These are phyloP conservation scores for Eupithecia subfuscata DNA, from an alignment of 2,888 invertebrate species.

Conservation along the genomic window DNA sequence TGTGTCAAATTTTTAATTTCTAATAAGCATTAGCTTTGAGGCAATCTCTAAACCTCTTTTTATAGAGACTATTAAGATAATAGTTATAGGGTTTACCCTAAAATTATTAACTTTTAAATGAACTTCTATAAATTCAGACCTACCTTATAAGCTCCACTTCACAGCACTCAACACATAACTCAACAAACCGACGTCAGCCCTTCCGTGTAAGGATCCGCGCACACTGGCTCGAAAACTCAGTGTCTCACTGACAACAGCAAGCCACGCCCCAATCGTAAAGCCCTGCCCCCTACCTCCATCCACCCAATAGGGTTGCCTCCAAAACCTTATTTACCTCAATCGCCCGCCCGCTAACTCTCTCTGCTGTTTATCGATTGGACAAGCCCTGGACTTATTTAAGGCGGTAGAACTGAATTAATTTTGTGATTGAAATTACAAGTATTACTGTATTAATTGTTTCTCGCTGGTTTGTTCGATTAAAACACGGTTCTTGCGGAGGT, in stretches of 20 bases:
- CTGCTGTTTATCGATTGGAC: slow-evolving; percentile 79
- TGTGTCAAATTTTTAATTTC: no score
- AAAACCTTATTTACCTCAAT: slow-evolving; percentile 78
- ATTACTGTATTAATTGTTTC: slow-evolving; percentile 70
- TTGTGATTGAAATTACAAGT: slow-evolving; percentile 81
- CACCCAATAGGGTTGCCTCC: slow-evolving; percentile 58
- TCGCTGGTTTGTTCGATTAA: slow-evolving; percentile 71
- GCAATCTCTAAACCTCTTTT: no score
- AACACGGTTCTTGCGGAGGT: slow-evolving; percentile 57
- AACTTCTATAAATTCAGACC: slow-evolving; percentile 13
- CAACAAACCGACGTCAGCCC: slow-evolving; percentile 28
- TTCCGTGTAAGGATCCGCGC: slow-evolving; percentile 44
- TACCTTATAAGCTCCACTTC: slow-evolving; percentile 42
- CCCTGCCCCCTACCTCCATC: slow-evolving; percentile 53
- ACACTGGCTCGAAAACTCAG: slow-evolving; percentile 44
- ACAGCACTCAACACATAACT: slow-evolving; percentile 41
- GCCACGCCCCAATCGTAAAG: slow-evolving; percentile 52
- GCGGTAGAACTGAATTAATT: slow-evolving; percentile 78
- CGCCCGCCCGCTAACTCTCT: slow-evolving; percentile 71
- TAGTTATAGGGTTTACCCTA: no score
- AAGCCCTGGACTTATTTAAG: slow-evolving; percentile 77
- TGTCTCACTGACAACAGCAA: slow-evolving; percentile 50
- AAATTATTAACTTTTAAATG: background rate
- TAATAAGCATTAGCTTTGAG: no score
- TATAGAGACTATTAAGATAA: no score